Evolutionary conservation across 2,797 vertebrate genomes (phyloP).

Genomic region (Columba guinea): DNA sequence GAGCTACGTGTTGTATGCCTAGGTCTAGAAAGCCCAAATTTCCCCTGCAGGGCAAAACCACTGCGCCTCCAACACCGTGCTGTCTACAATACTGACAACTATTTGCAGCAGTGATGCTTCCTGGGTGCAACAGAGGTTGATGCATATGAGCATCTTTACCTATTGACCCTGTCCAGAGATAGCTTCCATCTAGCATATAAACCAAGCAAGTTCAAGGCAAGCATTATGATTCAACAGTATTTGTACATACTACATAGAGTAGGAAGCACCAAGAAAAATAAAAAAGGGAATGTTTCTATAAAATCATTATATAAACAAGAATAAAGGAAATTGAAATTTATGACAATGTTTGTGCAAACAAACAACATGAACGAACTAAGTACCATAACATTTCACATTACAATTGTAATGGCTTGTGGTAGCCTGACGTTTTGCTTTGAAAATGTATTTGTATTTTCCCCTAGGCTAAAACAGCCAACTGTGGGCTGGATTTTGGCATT

Average conservation of each 20-base stretch:
- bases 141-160: not conserved
- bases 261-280: not conserved
- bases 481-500: not conserved
- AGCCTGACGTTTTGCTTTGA: not conserved
- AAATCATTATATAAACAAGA: not conserved
- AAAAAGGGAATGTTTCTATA: not conserved
- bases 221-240: not conserved
- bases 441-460: not conserved
- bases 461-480: not conserved
- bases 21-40: not conserved
- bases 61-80: not conserved
- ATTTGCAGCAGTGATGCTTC: not conserved
- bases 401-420: not conserved
- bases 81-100: not conserved
- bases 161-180: not conserved
- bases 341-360: not conserved
- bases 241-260: not conserved
- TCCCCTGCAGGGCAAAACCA: not conserved
- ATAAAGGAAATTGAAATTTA: not conserved
- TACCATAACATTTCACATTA: not conserved
- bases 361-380: not conserved
- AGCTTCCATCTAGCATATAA: not conserved
- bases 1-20: not conserved
- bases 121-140: not conserved
- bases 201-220: not conserved